Base-by-base conservation (phyloP, 2,797 vertebrate genomes). In the Taenioides sp. region DNA sequence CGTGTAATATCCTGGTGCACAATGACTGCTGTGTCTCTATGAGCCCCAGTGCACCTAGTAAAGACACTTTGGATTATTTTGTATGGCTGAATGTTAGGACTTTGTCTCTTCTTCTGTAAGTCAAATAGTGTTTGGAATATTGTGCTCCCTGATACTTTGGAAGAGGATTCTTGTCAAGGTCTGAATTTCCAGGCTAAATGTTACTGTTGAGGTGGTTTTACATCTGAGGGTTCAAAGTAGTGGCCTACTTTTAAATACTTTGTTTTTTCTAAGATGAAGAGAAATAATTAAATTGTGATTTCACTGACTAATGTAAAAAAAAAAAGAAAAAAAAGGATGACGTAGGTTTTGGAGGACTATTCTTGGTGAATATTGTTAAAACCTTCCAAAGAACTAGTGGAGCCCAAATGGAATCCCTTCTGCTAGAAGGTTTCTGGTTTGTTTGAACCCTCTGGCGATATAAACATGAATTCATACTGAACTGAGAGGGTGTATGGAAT, bases 151-250 rank as follows among this genome's bases (percentile, higher is more conserved):
- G 71, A 89, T 82, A 81, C 86, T 91, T 93, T 90, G 86, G 88
- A 92, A 91, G 86, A 78, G 87, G 89, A 91, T 91, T 93, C 82
- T 91, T 82, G 74, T 89, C 49, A 74, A 89, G 93, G 91, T 86
- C 87, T 69, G 69, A 87, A 82, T 84, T 91, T 84, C 84, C 86
- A 90, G 89, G 86, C 86, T 90, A 85, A 66, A 87, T 88, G 91
- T 93, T 92, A 93, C 90, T 92, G 91, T 91, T 91, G 90, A 94
- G 94, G 93, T 94, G 93, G 93, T 94, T 94, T 94, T 93, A 94
- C 94, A 94, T 94, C 94, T 94, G 92, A 92, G 92, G 92, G 92
- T 92, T 92, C 89, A 89, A 91, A 92, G 89, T 92, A 80, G 89
- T 84, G 86, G 88, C 87, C 88, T 88, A 89, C 87, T 93, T 93